Evolutionary conservation across 1,140 invertebrate genomes (phyloP), one percentile per base, ranked within the genome.

Genomic region (Ganaspis sp.): DNA sequence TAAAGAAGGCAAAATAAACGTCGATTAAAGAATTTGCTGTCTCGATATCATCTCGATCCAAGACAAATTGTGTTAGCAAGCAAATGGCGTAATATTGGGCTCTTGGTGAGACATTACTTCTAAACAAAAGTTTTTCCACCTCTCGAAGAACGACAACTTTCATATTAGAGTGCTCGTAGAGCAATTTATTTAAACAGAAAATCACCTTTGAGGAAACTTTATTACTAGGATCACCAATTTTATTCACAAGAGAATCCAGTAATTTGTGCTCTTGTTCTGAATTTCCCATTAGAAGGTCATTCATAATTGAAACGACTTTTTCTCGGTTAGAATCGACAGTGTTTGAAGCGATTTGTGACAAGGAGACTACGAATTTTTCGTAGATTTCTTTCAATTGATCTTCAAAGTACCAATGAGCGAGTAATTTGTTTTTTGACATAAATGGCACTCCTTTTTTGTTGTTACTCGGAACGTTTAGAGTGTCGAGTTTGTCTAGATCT

Each of bases 1-100:
- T 99, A 91, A 99, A 99, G 85, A 99, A 97, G 0, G 96, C 94
- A 87, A 99, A 98, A 89, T 99, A 99, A n/a, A 99, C 94, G 72
- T 95, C 92, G 11, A 99, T 95, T 15, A 99, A 91, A 81, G 94
- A 95, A 76, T 94, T 94, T 0, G 98, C 97, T 17, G 99, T 91
- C 70, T 95, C 92, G 2, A 92, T 91, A 70, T 98, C 95, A 9
- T 95, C 94, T 37, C 94, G 93, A 11, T 93, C 90, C 53, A 97
- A 91, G 80, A 95, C 92, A 82, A 96, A 94, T 87, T 97, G 96
- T 49, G 95, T 96, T 17, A 99, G 90, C 86, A 98, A 97, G 87
- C 98, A 99, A 17, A 99, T 93, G 0, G 96, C 95, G 90, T 99
- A 99, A 88, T 99, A 99, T 87, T 99, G 98, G 0, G 98, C 96